Conservation (phyloP, 2,888 invertebrate genomes). For the Chloromyia formosa region DNA sequence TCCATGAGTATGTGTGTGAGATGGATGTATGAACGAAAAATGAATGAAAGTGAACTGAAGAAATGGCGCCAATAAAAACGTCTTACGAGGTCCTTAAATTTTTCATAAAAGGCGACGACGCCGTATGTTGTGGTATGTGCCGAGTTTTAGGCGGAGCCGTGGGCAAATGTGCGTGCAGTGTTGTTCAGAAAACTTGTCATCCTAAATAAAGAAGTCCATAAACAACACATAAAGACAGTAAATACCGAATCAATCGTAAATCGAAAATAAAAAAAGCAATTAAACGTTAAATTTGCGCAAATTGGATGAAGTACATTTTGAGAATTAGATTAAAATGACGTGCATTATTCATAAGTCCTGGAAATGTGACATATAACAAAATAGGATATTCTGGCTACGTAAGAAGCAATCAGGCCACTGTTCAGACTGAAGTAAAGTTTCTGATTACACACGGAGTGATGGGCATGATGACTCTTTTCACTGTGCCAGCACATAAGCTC, state of each 20-base stretch:
- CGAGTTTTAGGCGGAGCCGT: not conserved
- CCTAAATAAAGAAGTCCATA: not conserved
- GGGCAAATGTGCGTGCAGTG: not conserved
- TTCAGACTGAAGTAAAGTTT: no score
- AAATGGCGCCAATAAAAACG: conserved; percentile 13
- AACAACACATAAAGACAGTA: not conserved
- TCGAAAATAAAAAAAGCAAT: not conserved
- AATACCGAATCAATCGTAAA: not conserved
- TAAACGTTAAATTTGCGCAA: not conserved
- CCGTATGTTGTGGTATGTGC: no score
- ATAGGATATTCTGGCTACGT: no score
- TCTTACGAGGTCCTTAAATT: conserved; percentile 20
- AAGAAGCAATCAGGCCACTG: no score
- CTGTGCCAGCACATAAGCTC: no score
- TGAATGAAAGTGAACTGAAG: not conserved
- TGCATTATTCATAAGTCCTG: no score
- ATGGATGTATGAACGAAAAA: not conserved
- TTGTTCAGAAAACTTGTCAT: not conserved
- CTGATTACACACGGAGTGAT: no score
- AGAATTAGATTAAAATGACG: no score
- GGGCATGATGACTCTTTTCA: no score
- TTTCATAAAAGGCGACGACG: conserved; percentile 10
- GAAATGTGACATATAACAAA: no score
- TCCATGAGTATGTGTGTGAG: not conserved
- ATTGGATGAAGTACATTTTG: no score